Conservation (phyloP, 2,797 vertebrate species). For the Melanogrammus aeglefinus region DNA sequence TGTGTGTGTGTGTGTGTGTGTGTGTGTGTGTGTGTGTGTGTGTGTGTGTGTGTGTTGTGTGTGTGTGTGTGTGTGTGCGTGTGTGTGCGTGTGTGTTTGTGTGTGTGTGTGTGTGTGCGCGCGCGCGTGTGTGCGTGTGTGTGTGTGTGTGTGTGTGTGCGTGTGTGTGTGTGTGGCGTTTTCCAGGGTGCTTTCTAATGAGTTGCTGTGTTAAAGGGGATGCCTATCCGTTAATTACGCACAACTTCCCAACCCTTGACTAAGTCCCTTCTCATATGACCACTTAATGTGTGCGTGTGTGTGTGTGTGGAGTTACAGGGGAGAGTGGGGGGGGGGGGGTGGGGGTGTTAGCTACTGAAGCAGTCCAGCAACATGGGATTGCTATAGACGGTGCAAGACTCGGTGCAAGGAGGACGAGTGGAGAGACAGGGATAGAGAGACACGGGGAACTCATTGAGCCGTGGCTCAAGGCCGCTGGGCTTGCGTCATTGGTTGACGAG, state of each 20-base stretch:
- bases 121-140: neutral
- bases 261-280: neutral
- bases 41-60: no score
- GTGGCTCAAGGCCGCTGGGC: conserved; percentile 42
- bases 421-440: neutral
- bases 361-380: conserved; percentile 35
- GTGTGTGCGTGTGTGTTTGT: neutral
- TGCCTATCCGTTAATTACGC: neutral
- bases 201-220: neutral
- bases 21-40: neutral
- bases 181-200: neutral
- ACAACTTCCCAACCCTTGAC: conserved; percentile 3
- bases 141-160: neutral
- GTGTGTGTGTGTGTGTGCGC: neutral
- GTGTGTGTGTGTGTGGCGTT: neutral
- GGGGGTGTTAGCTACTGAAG: neutral
- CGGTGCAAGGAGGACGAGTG: neutral
- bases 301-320: neutral
- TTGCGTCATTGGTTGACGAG: conserved; percentile 68
- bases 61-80: neutral
- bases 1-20: neutral
- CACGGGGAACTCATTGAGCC: neutral
- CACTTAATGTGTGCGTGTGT: neutral
- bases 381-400: conserved; percentile 15
- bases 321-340: no score